Evolutionary conservation across 30 jellyfish, hydroid and myxozoan genomes (phyloP), one percentile per base, ranked within the genome.

Genomic region (Turritopsis dohrnii): DNA sequence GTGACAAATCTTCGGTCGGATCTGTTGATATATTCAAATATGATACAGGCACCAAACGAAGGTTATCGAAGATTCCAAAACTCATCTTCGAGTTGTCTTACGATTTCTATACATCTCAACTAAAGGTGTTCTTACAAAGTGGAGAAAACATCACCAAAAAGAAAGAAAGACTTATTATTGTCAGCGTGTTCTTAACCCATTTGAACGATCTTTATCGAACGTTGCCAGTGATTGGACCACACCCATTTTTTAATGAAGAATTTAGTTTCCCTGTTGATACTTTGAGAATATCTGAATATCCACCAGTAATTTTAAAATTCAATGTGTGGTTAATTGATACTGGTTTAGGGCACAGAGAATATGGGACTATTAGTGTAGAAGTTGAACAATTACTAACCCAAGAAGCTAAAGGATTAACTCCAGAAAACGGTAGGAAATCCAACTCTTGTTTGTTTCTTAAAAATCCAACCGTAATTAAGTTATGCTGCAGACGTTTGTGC

Each of bases 261-360:
- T 92, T 83, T 81, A 54, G 52, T 8, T 92, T 84, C 75, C 85
- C 86, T n/a, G 41, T 76, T 18, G 77, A 76, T 22, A 76, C 22
- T 22, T 17, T 21, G 5, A 21, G n/a, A 52, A 76, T 76, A 29
- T 76, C 84, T 18, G 69, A 54, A 28, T 54, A 76, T 22, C 84
- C 84, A 18, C 84, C 84, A 18, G 28, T 76, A 18, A 25, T 29
- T 18, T 53, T 88, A 20, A 88, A 87, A 80, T 88, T 92, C 29
- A 92, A 92, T 71, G 90, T 92, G 25, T 92, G 98, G 98, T 79
- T 52, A 25, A 65, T 84, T 31, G 96, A 92, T 74, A 88, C 81
- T 72, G 81, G 81, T 52, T 87, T 96, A 17, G 86, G 84, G 17
- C 84, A 84, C 52, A 19, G 26, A 25, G 95, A 96, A 0, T 79